These are phyloP conservation scores for Tetragonula carbonaria DNA, from an alignment of 2,888 invertebrate genomes.

Conservation along the genomic window DNA sequence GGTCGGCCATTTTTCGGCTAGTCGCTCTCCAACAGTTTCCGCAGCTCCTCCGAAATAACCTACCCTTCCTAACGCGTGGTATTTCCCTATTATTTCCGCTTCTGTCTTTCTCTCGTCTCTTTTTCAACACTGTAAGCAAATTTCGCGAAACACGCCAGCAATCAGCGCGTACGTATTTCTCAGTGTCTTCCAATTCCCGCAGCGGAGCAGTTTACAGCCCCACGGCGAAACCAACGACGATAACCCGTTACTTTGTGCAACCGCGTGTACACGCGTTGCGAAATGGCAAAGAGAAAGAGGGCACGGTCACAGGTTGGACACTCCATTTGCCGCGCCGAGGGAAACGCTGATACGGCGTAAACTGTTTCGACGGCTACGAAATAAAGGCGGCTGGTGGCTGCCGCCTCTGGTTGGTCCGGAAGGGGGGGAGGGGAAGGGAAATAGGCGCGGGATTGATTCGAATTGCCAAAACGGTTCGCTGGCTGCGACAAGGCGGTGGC, in stretches of 20 bases:
- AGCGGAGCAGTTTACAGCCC: neutral
- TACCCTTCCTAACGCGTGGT: too few relatives aligned
- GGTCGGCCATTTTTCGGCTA: constrained; percentile 21
- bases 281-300: constrained; percentile 17
- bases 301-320: constrained; percentile 4
- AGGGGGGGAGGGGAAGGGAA: neutral
- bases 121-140: neutral
- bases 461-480: constrained; percentile 69
- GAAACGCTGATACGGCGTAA: constrained; percentile 45
- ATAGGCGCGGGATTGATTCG: constrained; percentile 59
- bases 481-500: constrained; percentile 49
- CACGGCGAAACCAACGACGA: constrained; percentile 26
- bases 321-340: constrained; percentile 52
- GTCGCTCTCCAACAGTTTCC: constrained; percentile 28
- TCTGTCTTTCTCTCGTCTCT: too few relatives aligned
- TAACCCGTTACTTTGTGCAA: constrained; percentile 29
- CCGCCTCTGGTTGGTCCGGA: neutral
- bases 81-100: too few relatives aligned
- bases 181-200: neutral
- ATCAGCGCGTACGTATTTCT: too few relatives aligned
- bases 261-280: neutral
- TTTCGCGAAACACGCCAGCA: neutral
- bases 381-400: constrained; percentile 34
- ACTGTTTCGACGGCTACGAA: constrained; percentile 47
- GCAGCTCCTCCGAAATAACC: neutral